Evolutionary conservation across 2,113 vertebrate species (phyloP).

Genomic region (Accipiter virgatus): DNA sequence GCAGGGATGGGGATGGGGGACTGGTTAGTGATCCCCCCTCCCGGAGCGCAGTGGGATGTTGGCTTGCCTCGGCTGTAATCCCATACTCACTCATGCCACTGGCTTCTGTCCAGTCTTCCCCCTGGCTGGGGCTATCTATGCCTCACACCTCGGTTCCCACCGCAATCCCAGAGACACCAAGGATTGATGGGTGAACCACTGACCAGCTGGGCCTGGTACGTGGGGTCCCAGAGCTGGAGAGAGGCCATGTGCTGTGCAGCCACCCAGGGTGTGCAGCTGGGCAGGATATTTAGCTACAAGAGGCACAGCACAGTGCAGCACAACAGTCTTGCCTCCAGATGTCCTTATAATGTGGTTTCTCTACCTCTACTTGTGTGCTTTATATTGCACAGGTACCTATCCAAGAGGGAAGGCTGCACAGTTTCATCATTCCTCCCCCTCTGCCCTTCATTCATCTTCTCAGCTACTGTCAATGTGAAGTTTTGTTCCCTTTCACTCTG

Average conservation of each 20-base stretch:
- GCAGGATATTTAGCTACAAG: neutral
- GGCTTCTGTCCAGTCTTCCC: neutral
- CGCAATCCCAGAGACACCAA: neutral
- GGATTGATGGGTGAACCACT: neutral
- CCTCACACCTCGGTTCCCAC: neutral
- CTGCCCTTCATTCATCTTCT: neutral
- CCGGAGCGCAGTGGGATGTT: neutral
- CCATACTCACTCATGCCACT: neutral
- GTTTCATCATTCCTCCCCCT: neutral
- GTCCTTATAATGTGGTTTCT: neutral
- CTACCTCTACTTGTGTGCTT: neutral
- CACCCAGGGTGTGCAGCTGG: neutral
- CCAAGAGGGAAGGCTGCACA: neutral
- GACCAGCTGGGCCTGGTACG: neutral
- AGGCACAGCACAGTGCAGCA: neutral
- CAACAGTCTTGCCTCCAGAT: neutral
- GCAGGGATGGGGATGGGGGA: neutral
- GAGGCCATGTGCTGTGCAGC: neutral
- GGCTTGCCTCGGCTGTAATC: neutral
- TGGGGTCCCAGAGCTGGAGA: neutral
- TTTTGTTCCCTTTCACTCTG: neutral
- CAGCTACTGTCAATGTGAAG: neutral
- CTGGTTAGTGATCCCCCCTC: neutral
- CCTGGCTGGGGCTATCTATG: neutral
- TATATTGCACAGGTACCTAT: neutral